A percentile compares a stretch with the other conserved stretches of the same genome.
These are phyloP conservation scores for Cephalopachus bancanus DNA, from an alignment of 2,797 vertebrate genomes.

Conservation along the genomic window DNA sequence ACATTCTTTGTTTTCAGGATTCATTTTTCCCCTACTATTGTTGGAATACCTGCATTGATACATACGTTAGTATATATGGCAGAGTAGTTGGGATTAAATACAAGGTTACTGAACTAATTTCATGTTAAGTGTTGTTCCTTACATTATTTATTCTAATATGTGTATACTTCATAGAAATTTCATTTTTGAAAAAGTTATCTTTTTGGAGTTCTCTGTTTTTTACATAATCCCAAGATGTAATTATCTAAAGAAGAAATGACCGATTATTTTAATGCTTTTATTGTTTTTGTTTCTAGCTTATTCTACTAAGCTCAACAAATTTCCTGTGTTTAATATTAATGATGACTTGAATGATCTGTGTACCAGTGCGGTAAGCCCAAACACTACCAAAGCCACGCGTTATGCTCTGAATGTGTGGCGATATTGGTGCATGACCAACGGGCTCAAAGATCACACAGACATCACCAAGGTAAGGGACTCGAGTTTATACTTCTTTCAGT, in stretches of 20 bases:
- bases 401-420: conserved; percentile 83
- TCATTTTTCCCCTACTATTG: background rate
- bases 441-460: conserved; percentile 84
- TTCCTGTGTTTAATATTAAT: conserved; percentile 86
- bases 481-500: background rate
- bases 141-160: conserved; percentile 41
- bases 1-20: background rate
- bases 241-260: background rate
- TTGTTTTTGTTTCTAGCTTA: conserved; percentile 87
- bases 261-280: conserved; percentile 77
- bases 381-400: conserved; percentile 83
- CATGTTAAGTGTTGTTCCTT: background rate
- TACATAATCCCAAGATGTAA: conserved; percentile 43
- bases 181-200: conserved; percentile 25
- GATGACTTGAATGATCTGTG: conserved; percentile 84
- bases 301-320: conserved; percentile 87
- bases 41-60: background rate
- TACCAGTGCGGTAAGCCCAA: conserved; percentile 85
- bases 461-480: conserved; percentile 84
- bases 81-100: background rate
- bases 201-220: conserved; percentile 41
- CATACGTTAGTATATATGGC: background rate
- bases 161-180: conserved; percentile 25
- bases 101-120: background rate
- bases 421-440: conserved; percentile 85